Conservation (phyloP, 2,888 invertebrate species). For the Hemaris fuciformis region DNA sequence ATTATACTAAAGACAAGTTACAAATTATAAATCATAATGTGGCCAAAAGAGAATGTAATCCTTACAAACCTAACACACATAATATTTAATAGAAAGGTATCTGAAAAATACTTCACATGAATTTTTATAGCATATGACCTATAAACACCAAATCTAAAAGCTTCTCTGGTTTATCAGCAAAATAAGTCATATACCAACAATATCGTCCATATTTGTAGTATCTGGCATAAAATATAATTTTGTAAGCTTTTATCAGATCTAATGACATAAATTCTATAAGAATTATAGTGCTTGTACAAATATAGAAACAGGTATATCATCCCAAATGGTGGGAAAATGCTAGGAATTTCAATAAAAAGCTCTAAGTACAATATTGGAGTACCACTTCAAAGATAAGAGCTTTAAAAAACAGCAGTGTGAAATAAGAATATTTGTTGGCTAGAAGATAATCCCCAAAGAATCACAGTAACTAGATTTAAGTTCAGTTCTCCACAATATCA, state of each 20-base stretch:
- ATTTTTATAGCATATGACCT: neutral
- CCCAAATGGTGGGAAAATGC: constrained; percentile 34
- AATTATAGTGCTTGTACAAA: constrained; percentile 39
- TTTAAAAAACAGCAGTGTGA: constrained; percentile 15
- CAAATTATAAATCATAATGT: constrained; percentile 22
- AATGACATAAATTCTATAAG: constrained; percentile 48
- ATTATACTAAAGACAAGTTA: neutral
- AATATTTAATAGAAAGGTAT: constrained; percentile 63
- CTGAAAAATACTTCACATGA: constrained; percentile 72
- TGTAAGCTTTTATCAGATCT: constrained; percentile 73
- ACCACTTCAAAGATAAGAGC: constrained; percentile 22
- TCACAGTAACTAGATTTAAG: constrained; percentile 1
- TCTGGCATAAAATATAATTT: constrained; percentile 41
- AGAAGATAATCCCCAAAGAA: constrained; percentile 1
- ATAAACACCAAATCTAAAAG: neutral
- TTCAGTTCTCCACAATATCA: constrained; percentile 1
- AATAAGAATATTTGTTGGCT: constrained; percentile 7
- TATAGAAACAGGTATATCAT: constrained; percentile 31
- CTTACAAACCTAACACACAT: constrained; percentile 61
- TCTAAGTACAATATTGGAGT: constrained; percentile 41
- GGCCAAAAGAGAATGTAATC: constrained; percentile 55
- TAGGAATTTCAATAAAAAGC: constrained; percentile 40
- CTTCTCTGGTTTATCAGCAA: neutral
- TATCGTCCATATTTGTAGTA: constrained; percentile 28
- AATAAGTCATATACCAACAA: neutral